These are phyloP conservation scores for Rousettus leschenaultii DNA, from an alignment of 2,113 vertebrate genomes.

Conservation along the genomic window DNA sequence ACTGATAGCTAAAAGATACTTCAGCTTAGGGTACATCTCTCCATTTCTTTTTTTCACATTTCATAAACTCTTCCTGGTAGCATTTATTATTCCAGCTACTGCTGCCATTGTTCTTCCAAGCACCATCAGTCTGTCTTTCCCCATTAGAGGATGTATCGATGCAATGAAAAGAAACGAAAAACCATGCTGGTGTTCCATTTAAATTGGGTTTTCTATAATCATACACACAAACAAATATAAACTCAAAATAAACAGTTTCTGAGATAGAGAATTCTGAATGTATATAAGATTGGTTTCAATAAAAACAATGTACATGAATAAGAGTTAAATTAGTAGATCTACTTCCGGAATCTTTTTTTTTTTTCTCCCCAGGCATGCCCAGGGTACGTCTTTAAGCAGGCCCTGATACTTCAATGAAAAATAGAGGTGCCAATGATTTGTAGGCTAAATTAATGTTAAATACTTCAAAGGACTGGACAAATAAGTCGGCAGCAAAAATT, in stretches of 20 bases:
- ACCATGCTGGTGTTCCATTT: neutral
- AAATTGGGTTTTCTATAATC: conserved; percentile 24
- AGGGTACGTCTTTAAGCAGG: conserved; percentile 75
- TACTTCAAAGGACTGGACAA: conserved; percentile 84
- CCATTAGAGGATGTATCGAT: neutral
- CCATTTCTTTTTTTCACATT: neutral
- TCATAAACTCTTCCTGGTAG: neutral
- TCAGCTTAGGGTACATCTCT: neutral
- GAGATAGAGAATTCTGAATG: neutral
- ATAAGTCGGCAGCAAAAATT: conserved; percentile 83
- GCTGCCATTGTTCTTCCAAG: neutral
- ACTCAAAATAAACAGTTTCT: neutral
- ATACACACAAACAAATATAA: neutral
- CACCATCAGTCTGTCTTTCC: neutral
- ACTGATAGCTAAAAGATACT: neutral
- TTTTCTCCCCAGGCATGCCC: neutral
- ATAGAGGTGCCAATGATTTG: conserved; percentile 80
- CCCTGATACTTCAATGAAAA: conserved; percentile 79
- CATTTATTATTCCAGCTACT: neutral
- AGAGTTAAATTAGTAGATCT: conserved; percentile 66
- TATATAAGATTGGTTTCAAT: neutral
- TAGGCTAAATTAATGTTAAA: conserved; percentile 83
- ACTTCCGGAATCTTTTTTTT: conserved; percentile 61
- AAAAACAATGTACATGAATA: neutral
- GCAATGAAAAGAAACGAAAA: neutral